Evolutionary conservation across 2,113 vertebrate genomes (phyloP).

Genomic region (Mesoclemmys tuberculata): DNA sequence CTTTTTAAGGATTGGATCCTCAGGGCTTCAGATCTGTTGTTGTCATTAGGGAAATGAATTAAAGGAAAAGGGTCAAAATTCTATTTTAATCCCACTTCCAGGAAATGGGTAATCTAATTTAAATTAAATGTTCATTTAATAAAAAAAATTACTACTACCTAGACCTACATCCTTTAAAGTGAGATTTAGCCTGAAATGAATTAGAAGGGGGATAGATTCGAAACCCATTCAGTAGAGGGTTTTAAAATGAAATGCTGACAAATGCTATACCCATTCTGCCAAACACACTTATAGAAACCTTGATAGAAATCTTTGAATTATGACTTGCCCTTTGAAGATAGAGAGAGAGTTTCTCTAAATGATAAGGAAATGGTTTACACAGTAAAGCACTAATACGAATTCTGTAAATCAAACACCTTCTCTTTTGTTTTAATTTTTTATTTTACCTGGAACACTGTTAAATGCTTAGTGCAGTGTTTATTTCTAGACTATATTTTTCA

Average conservation of each 20-base stretch:
- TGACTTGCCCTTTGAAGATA: background rate
- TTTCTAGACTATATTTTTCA: background rate
- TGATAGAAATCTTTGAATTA: background rate
- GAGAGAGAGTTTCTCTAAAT: background rate
- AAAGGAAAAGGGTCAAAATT: background rate
- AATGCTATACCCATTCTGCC: background rate
- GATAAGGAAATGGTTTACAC: background rate
- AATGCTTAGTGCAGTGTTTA: background rate
- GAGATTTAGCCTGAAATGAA: background rate
- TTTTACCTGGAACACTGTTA: background rate
- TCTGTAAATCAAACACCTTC: background rate
- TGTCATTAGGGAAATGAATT: background rate
- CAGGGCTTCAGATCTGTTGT: background rate
- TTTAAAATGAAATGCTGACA: background rate
- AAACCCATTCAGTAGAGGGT: background rate
- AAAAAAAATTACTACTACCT: background rate
- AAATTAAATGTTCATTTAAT: background rate
- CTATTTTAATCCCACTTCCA: background rate
- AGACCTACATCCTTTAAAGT: background rate
- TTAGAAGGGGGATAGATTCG: background rate
- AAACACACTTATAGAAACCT: background rate
- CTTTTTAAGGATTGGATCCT: background rate
- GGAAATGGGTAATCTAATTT: background rate
- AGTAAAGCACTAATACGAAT: background rate
- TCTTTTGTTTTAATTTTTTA: background rate